These are phyloP conservation scores for Liparis tanakae DNA, from an alignment of 2,797 vertebrate genomes.

Conservation along the genomic window DNA sequence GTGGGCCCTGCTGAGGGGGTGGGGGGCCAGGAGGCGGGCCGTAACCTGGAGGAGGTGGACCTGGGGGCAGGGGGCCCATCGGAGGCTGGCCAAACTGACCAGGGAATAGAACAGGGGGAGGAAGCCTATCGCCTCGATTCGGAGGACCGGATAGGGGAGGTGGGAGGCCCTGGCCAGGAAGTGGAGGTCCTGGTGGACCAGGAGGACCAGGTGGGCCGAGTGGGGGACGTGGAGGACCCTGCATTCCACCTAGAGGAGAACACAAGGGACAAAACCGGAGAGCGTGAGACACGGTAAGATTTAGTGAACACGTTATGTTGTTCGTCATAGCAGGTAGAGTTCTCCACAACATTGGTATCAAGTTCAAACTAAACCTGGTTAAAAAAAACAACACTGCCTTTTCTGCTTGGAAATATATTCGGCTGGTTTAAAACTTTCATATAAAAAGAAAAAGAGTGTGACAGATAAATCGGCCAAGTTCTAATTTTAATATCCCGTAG, in stretches of 20 bases:
- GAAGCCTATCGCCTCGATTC: slow-evolving; percentile 94
- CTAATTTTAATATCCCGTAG: neutral
- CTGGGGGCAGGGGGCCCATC: slow-evolving; percentile 87
- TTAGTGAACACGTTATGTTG: neutral
- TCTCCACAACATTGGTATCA: neutral
- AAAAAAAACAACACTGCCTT: neutral
- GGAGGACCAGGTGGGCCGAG: slow-evolving; percentile 88
- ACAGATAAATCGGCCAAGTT: neutral
- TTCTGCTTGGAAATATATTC: slow-evolving; percentile 11
- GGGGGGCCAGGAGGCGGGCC: slow-evolving; percentile 92
- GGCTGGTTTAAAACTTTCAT: slow-evolving; percentile 1
- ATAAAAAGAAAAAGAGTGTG: no score
- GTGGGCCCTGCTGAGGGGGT: slow-evolving; percentile 90
- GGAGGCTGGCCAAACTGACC: slow-evolving; percentile 98
- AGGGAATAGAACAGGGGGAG: slow-evolving; percentile 97
- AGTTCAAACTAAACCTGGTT: neutral
- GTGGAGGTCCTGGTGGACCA: slow-evolving; percentile 94
- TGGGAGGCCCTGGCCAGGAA: slow-evolving; percentile 94
- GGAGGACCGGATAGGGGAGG: slow-evolving; percentile 94
- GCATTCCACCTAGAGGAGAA: slow-evolving; percentile 77
- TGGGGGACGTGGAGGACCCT: slow-evolving; percentile 92
- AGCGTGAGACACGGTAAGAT: neutral
- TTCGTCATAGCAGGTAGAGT: neutral
- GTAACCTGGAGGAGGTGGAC: slow-evolving; percentile 96
- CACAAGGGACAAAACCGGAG: slow-evolving; percentile 16